Percentiles rank a stretch among this genome's conserved stretches.
Conservation (phyloP, 2,888 invertebrate species). For the Myopa tessellatipennis region DNA sequence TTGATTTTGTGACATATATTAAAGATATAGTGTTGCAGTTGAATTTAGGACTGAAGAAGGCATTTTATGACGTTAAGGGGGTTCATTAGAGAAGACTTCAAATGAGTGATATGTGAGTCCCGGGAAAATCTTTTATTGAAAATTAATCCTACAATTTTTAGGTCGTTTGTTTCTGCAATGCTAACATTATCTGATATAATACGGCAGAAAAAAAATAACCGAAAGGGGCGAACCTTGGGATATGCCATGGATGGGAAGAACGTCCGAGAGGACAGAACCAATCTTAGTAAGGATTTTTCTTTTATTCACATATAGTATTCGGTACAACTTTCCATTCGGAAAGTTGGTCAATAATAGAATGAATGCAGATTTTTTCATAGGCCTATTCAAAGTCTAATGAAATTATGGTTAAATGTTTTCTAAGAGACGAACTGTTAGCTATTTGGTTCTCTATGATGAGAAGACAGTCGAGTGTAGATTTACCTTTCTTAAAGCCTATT, state of each 20-base stretch:
- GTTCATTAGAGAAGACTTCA: too few relatives aligned
- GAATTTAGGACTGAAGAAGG: too few relatives aligned
- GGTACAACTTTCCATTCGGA: conserved; percentile 22
- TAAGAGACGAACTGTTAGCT: background rate
- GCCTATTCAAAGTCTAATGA: conserved; percentile 28
- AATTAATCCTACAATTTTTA: conserved; percentile 24
- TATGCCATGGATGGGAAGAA: background rate
- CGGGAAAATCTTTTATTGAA: conserved; percentile 21
- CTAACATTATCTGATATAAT: background rate
- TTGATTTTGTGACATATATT: too few relatives aligned
- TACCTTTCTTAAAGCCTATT: conserved; percentile 35
- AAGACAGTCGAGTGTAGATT: conserved; percentile 12
- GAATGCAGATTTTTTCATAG: conserved; percentile 29
- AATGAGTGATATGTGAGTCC: background rate
- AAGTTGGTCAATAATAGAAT: conserved; percentile 21
- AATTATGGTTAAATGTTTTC: conserved; percentile 19
- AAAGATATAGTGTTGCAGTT: too few relatives aligned
- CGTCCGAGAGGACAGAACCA: background rate
- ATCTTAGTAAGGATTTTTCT: conserved; percentile 3
- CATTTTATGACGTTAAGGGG: too few relatives aligned
- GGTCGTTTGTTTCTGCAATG: background rate
- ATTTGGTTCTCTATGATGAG: conserved; percentile 13
- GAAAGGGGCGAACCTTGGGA: conserved; percentile 28
- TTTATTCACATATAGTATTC: conserved; percentile 10
- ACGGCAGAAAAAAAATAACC: background rate